Evolutionary conservation across 2,113 vertebrate species (phyloP).

Genomic region (Turdus rufiventris): DNA sequence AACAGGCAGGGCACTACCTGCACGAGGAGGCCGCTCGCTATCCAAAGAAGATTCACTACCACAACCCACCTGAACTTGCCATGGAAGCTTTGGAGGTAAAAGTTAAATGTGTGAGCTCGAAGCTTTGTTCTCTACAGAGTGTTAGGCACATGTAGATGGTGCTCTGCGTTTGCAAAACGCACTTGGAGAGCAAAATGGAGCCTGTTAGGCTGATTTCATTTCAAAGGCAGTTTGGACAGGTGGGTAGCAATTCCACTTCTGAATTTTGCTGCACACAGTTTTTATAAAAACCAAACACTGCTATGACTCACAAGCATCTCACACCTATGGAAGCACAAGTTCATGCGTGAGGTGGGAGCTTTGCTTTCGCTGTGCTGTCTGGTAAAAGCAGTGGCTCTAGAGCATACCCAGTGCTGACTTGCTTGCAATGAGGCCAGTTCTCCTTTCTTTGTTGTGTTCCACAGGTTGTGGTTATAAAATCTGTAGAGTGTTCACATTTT

Average conservation of each 20-base stretch:
- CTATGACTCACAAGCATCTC: neutral
- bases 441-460: neutral
- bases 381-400: neutral
- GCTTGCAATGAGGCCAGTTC: neutral
- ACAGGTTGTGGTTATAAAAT: neutral
- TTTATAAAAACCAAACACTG: neutral
- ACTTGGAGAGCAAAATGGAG: neutral
- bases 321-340: accelerated
- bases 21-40: slow-evolving; percentile 96
- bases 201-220: neutral
- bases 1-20: slow-evolving; percentile 89
- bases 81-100: slow-evolving; percentile 97
- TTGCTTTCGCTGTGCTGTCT: neutral
- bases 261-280: neutral
- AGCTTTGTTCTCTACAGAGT: neutral
- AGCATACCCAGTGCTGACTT: neutral
- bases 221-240: neutral
- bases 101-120: accelerated
- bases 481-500: neutral
- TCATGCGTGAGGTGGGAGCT: neutral
- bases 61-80: slow-evolving; percentile 94
- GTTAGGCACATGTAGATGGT: neutral
- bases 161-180: neutral
- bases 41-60: slow-evolving; percentile 97
- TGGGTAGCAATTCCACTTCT: neutral